Conservation (phyloP, 2,888 invertebrate genomes). For the Agrochola macilenta region DNA sequence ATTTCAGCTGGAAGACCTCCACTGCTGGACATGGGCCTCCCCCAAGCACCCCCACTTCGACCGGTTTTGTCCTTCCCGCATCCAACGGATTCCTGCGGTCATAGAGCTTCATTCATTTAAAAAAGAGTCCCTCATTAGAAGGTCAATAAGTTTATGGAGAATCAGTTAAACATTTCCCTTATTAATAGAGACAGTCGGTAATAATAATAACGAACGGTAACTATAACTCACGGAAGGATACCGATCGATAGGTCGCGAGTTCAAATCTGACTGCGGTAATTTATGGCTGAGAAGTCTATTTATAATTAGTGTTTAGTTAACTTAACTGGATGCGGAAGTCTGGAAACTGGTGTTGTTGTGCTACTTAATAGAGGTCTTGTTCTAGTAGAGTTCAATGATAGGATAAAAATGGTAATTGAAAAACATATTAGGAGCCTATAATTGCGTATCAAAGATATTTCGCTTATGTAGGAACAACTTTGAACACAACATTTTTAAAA, state of each 20-base stretch:
- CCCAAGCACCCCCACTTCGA: too few species aligned
- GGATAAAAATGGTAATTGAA: background rate
- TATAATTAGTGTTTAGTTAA: slow-evolving; percentile 37
- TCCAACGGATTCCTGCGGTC: too few species aligned
- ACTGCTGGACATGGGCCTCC: too few species aligned
- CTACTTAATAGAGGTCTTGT: background rate
- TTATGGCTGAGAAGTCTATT: slow-evolving; percentile 35
- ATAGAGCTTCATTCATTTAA: too few species aligned
- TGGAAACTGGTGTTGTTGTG: background rate
- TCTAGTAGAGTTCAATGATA: background rate
- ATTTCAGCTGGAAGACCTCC: too few species aligned
- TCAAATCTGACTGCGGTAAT: slow-evolving; percentile 45
- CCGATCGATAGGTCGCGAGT: slow-evolving; percentile 61
- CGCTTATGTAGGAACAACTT: too few species aligned
- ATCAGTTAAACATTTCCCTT: background rate
- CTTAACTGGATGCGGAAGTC: slow-evolving; percentile 18
- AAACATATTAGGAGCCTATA: background rate
- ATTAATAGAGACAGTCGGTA: slow-evolving; percentile 24
- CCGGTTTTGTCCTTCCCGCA: too few species aligned
- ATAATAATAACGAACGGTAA: slow-evolving; percentile 33
- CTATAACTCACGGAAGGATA: slow-evolving; percentile 55
- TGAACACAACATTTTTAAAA: too few species aligned
- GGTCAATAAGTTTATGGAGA: too few species aligned
- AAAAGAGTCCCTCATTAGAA: too few species aligned
- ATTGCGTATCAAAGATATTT: too few species aligned